phyloP scores from a whole-genome alignment of 2,888 invertebrate genomes.

The Drosophila robusta region DNA sequence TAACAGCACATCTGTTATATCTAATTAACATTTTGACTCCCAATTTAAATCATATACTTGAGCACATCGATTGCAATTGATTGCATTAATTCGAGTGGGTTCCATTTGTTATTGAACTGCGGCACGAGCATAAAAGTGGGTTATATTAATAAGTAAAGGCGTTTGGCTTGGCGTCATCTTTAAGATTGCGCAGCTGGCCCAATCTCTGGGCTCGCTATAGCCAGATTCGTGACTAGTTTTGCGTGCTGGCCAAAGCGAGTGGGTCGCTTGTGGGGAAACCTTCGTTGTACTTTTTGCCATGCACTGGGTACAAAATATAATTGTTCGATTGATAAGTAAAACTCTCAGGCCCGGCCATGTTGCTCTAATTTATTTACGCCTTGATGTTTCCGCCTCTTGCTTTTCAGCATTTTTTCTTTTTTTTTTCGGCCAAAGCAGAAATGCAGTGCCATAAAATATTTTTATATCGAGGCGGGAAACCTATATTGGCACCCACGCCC shows the following conservation, averaged over 20 bases:
- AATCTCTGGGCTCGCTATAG: constrained; percentile 32
- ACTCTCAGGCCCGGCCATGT: constrained; percentile 47
- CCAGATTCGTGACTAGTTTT: constrained; percentile 71
- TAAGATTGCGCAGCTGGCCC: constrained; percentile 44
- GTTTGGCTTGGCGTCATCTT: constrained; percentile 50
- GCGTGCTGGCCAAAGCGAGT: constrained; percentile 61
- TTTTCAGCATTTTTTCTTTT: constrained; percentile 5
- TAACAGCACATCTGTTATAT: constrained; percentile 9
- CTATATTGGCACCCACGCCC: constrained; percentile 55
- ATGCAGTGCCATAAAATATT: constrained; percentile 35
- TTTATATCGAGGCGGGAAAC: constrained; percentile 31
- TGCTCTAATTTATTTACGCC: constrained; percentile 71
- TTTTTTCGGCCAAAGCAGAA: constrained; percentile 1
- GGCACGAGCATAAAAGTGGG: constrained; percentile 61
- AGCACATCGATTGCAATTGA: constrained; percentile 27
- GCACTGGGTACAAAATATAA: constrained; percentile 48
- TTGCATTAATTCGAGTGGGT: constrained; percentile 25
- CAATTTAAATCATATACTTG: constrained; percentile 2
- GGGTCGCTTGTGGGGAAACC: constrained; percentile 44
- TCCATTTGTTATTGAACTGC: constrained; percentile 44
- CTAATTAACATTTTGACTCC: constrained; percentile 24
- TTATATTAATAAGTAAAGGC: constrained; percentile 63
- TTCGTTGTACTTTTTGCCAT: constrained; percentile 35
- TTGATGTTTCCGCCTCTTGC: constrained; percentile 59
- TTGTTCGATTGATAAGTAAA: constrained; percentile 69